phyloP scores from a whole-genome alignment of 2,888 invertebrate genomes.

The Cheilosia urbana region DNA sequence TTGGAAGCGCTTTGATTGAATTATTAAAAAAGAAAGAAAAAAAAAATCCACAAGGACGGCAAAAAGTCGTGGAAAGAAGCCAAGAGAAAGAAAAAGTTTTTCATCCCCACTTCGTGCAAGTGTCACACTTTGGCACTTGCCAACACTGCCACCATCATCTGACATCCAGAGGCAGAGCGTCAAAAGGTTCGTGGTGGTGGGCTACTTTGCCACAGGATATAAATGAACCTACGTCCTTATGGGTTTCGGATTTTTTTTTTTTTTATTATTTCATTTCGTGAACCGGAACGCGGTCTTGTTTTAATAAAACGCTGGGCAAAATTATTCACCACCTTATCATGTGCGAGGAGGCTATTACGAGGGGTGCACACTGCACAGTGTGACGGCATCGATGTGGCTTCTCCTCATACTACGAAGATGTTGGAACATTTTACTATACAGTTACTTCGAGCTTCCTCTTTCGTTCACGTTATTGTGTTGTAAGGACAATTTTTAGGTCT shows the following conservation, averaged over 20 bases:
- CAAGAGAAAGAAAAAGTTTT: slow-evolving; percentile 76
- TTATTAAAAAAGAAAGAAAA: slow-evolving; percentile 76
- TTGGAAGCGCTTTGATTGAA: slow-evolving; percentile 78
- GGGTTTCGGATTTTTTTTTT: slow-evolving; percentile 6
- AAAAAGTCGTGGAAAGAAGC: slow-evolving; percentile 75
- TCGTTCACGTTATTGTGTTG: slow-evolving; percentile 25
- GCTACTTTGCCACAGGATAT: slow-evolving; percentile 46
- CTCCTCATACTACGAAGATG: slow-evolving; percentile 45
- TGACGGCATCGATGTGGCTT: slow-evolving; percentile 41
- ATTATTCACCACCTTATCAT: slow-evolving; percentile 57
- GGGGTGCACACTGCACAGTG: slow-evolving; percentile 33
- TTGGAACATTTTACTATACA: slow-evolving; percentile 26
- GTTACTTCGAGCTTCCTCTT: slow-evolving; percentile 32
- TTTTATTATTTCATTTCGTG: slow-evolving; percentile 29
- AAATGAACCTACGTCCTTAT: slow-evolving; percentile 48
- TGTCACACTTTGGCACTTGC: slow-evolving; percentile 77
- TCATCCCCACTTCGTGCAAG: slow-evolving; percentile 73
- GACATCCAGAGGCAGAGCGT: slow-evolving; percentile 52
- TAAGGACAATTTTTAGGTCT: slow-evolving; percentile 46
- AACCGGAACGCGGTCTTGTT: slow-evolving; percentile 67
- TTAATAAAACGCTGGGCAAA: slow-evolving; percentile 67
- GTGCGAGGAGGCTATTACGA: slow-evolving; percentile 17
- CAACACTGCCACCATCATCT: slow-evolving; percentile 62
- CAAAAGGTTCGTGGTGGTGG: slow-evolving; percentile 31
- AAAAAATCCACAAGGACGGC: slow-evolving; percentile 76